Evolutionary conservation across 92 coral and sea anemone genomes (phyloP), one percentile per base, ranked within the genome.

Genomic region (Virgularia gustaviana): DNA sequence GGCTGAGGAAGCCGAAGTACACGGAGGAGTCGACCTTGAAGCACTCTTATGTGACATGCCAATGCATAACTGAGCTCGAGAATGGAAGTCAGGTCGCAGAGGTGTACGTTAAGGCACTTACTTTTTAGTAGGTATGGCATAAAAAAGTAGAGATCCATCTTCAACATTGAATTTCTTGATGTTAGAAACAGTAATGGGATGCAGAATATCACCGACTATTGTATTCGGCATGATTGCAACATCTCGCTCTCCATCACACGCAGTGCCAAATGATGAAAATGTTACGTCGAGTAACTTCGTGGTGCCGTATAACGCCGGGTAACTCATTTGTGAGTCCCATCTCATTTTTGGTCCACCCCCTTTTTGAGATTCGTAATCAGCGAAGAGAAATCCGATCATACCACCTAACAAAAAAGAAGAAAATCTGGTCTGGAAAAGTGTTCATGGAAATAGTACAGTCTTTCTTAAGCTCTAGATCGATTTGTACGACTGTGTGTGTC

Each of bases 281-380:
- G 78, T 78, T 47, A 84, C 85, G 5, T 79, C 52, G 53, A 18
- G 77, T 13, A 90, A 84, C 67, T 68, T 82, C 3, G 88, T 83
- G 2, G 87, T 64, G 35, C 96, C 96, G 18, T 76, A 73, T 49
- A 90, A 75, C 9, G 96, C 96, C 15, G 96, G 89, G 20, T 84
- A 81, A 22, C 68, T 45, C 37, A 18, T 64, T 2, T 74, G 63
- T 11, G 18, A 6, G 57, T 90, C 85, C 96, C 96, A 90, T 49
- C 92, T 83, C 39, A 54, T 56, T 20, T 78, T 77, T 25, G 96
- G 96, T 22, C 89, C 96, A 84, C 81, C 30, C 20, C 89, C 86
- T 1, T 64, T 29, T 39, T 68, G 36, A 25, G 91, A 87, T 36
- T 74, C 18, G 68, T 87, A 90, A 6, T 89, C 37, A 30, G 96